phyloP scores from a whole-genome alignment of 2,113 vertebrate genomes.

The Psittacara wagleri region DNA sequence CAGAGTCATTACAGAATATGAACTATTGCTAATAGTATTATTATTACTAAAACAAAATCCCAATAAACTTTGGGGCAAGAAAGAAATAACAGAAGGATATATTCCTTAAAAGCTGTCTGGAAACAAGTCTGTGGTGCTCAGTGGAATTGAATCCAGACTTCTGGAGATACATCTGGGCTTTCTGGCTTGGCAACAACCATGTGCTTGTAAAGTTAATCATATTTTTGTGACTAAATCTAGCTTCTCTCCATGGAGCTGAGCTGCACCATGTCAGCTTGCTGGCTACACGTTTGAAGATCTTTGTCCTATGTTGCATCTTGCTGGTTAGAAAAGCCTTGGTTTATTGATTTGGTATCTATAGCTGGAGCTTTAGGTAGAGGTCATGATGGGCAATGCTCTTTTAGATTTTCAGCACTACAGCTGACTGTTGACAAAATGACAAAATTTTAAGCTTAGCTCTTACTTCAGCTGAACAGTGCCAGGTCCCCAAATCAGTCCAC shows the following conservation, averaged over 20 bases:
- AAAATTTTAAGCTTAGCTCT: background rate
- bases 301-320: background rate
- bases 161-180: background rate
- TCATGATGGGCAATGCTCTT: background rate
- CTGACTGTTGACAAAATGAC: background rate
- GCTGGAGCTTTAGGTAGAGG: background rate
- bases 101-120: background rate
- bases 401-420: background rate
- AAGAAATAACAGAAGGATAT: background rate
- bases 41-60: background rate
- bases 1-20: background rate
- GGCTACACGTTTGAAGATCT: background rate
- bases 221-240: conserved; percentile 4
- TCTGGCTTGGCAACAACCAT: background rate
- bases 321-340: background rate
- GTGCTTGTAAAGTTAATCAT: background rate
- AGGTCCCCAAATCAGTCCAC: background rate
- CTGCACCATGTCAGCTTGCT: background rate
- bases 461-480: background rate
- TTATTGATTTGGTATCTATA: background rate
- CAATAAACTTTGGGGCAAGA: background rate
- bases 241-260: background rate
- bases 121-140: background rate
- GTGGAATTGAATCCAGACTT: background rate
- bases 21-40: background rate